These are phyloP conservation scores for Empis stercorea DNA, from an alignment of 2,888 invertebrate genomes.

Conservation along the genomic window DNA sequence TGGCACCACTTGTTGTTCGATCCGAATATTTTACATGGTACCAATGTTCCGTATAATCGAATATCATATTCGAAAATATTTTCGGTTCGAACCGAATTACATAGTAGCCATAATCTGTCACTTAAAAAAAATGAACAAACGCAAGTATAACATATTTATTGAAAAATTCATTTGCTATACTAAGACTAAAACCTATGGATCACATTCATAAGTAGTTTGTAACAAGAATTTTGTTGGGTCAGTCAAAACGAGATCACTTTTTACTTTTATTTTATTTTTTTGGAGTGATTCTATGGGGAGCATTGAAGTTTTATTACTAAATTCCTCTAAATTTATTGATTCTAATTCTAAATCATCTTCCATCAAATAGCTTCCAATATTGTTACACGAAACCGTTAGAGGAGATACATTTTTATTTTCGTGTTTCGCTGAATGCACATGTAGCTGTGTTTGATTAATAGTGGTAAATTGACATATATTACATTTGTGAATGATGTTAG, in stretches of 20 bases:
- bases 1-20: too few species aligned
- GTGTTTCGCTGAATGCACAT: conserved; percentile 30
- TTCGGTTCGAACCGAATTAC: too few species aligned
- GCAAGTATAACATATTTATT: too few species aligned
- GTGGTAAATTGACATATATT: conserved; percentile 28
- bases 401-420: conserved; percentile 12
- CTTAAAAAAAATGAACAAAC: too few species aligned
- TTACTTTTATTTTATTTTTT: conserved; percentile 29
- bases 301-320: too few species aligned
- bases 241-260: conserved; percentile 24
- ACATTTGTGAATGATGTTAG: conserved; percentile 41
- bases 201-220: conserved; percentile 13
- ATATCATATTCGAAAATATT: too few species aligned
- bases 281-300: background rate
- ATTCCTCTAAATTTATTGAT: too few species aligned
- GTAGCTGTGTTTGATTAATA: conserved; percentile 29
- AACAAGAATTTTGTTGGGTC: conserved; percentile 18
- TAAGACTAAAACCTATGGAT: conserved; percentile 15
- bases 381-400: background rate
- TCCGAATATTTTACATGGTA: too few species aligned
- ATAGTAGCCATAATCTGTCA: too few species aligned
- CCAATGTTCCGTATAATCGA: too few species aligned
- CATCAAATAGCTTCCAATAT: background rate
- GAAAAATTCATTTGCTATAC: too few species aligned
- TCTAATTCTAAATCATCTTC: background rate